Evolutionary conservation across 1,140 invertebrate species (phyloP).

Genomic region (Drosophila teissieri): DNA sequence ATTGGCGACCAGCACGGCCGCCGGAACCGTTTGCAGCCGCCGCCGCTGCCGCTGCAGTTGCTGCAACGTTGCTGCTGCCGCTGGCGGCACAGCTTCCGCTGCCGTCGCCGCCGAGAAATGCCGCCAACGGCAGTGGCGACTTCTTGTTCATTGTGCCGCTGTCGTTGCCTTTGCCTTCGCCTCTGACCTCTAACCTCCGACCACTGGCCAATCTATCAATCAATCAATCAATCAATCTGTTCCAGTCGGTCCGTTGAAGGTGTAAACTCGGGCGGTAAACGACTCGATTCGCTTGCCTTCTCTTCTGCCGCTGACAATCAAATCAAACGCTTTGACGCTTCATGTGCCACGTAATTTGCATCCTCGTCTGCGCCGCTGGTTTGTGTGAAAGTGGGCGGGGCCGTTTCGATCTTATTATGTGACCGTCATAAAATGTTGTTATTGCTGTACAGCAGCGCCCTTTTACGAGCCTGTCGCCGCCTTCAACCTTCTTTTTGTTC

Average conservation of each 20-base stretch:
- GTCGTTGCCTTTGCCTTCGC: conserved; percentile 6
- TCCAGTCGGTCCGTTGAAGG: not conserved
- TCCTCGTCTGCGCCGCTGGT: conserved; percentile 13
- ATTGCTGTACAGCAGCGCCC: conserved; percentile 16
- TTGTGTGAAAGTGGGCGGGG: conserved; percentile 16
- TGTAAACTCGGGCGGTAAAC: not conserved
- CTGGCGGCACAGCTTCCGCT: conserved; percentile 37
- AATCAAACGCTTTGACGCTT: conserved; percentile 71
- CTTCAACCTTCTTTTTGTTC: conserved; percentile 27
- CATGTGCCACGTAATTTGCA: conserved; percentile 72
- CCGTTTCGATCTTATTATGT: conserved; percentile 59
- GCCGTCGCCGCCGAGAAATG: conserved; percentile 58
- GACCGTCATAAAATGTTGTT: conserved; percentile 76
- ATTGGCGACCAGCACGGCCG: conserved; percentile 16
- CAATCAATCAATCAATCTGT: conserved; percentile 50
- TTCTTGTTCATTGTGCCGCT: conserved; percentile 70
- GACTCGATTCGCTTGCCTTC: not conserved
- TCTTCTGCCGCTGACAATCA: conserved; percentile 55
- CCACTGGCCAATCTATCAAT: conserved; percentile 16
- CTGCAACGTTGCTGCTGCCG: conserved; percentile 32
- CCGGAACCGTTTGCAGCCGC: conserved; percentile 29
- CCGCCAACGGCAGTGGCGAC: conserved; percentile 71
- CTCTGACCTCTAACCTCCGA: not conserved
- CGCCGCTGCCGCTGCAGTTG: conserved; percentile 24
- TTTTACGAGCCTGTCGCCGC: conserved; percentile 48